Evolutionary conservation across 2,888 invertebrate species (phyloP), one percentile per base, ranked within the genome.

Genomic region (Drosophila eohydei): DNA sequence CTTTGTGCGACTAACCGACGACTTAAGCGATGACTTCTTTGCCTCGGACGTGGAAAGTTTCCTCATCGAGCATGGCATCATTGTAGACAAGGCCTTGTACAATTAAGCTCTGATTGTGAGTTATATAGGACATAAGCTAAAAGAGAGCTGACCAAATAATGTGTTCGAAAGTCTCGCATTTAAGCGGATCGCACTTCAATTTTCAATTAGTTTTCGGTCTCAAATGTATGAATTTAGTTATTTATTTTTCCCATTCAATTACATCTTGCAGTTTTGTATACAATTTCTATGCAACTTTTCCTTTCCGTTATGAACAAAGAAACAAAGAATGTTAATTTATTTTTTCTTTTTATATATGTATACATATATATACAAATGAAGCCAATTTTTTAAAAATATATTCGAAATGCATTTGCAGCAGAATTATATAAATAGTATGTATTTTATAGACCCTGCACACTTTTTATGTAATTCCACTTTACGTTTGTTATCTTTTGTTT

Each of bases 21-120:
- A 97, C 90, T 94, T 99, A 56, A 98, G 98, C 0, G 95, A 96
- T 90, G 97, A 98, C 90, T 99, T 99, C 93, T 97, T 95, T 93
- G 95, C 97, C 4, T 95, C 96, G 38, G 98, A 99, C 93, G 96
- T 99, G 21, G 98, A 98, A 94, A 95, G 95, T 82, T 98, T 96
- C 93, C 94, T 99, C 6, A 95, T 97, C 69, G 98, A 98, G 91
- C 96, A 96, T 93, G 97, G 97, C 50, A 94, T 97, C 92, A 93
- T 97, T 64, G 95, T 95, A 55, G 97, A 97, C 91, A 96, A 95
- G 63, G 85, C 83, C 68, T 75, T 92, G 4, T 92, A 92, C 65
- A 92, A 91, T 71, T 91, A 74, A 78, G 28, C 12, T 34, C 50
- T 54, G 7, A 14, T 67, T 40, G 54, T 56, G 44, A 55, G 61